phyloP scores from a whole-genome alignment of 2,113 vertebrate species.

The Ameiurus melas region DNA sequence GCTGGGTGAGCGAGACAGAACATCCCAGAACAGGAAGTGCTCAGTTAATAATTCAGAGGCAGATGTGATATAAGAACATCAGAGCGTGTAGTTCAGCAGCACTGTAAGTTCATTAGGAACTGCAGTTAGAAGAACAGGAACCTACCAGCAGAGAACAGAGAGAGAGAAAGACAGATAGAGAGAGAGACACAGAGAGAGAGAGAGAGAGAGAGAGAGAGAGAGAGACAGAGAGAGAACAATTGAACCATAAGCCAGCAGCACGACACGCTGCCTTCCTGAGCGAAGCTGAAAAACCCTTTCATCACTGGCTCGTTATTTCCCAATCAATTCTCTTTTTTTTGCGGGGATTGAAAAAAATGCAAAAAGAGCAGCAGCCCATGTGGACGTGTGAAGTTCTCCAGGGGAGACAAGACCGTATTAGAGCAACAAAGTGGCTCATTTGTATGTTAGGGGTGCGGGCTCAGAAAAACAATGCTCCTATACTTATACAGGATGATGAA shows the following conservation, averaged over 20 bases:
- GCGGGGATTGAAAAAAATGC: constrained; percentile 22
- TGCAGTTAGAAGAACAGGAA: constrained; percentile 45
- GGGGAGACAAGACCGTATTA: constrained; percentile 23
- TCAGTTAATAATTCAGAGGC: constrained; percentile 58
- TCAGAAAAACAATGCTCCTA: not conserved
- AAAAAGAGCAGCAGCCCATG: not conserved
- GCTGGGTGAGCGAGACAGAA: constrained; percentile 23
- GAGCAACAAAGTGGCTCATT: constrained; percentile 44
- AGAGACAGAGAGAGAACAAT: constrained; percentile 34
- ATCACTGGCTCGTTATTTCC: constrained; percentile 39
- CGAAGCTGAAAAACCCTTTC: constrained; percentile 23
- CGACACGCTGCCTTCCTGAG: constrained; percentile 29
- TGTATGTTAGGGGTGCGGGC: constrained; percentile 32
- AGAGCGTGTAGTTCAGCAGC: constrained; percentile 38
- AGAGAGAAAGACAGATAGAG: not conserved
- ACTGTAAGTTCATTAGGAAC: constrained; percentile 53
- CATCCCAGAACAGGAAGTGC: constrained; percentile 41
- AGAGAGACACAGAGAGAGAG: constrained; percentile 1
- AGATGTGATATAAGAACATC: constrained; percentile 58
- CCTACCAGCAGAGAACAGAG: not conserved
- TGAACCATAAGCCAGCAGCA: constrained; percentile 49
- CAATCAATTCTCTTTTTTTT: constrained; percentile 40
- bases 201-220: not conserved
- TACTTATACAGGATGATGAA: constrained; percentile 45
- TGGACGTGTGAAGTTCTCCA: constrained; percentile 28